phyloP scores from a whole-genome alignment of 2,888 invertebrate genomes.

The Ryuthela nishihirai region DNA sequence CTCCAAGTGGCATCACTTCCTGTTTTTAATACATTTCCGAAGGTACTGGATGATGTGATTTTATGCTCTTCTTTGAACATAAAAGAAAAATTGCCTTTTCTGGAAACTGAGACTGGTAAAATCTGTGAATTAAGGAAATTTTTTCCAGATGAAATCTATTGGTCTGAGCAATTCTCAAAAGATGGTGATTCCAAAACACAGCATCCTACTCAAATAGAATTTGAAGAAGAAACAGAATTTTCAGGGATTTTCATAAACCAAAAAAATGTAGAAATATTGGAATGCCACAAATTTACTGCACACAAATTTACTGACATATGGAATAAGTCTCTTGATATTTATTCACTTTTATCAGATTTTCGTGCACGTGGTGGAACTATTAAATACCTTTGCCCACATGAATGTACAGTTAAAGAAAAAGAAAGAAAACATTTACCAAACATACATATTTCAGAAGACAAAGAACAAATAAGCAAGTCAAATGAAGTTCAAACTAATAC shows the following conservation, averaged over 20 bases:
- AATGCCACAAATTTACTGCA: constrained; percentile 67
- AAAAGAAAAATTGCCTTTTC: constrained; percentile 75
- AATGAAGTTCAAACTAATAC: constrained; percentile 6
- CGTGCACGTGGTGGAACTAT: constrained; percentile 74
- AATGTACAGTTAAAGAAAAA: constrained; percentile 42
- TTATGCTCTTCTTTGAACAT: constrained; percentile 83
- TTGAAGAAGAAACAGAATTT: constrained; percentile 12
- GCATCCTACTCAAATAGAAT: constrained; percentile 21
- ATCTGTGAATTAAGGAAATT: constrained; percentile 67
- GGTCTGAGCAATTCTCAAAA: constrained; percentile 55
- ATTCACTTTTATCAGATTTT: constrained; percentile 74
- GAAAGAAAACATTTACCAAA: constrained; percentile 43
- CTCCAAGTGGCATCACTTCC: constrained; percentile 40
- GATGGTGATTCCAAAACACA: constrained; percentile 28
- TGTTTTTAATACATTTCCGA: constrained; percentile 65
- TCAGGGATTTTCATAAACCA: constrained; percentile 8
- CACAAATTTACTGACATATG: constrained; percentile 63
- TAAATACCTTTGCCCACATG: constrained; percentile 41
- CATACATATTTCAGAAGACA: not conserved
- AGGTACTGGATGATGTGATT: constrained; percentile 67
- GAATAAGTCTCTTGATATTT: constrained; percentile 63
- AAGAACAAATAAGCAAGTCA: not conserved
- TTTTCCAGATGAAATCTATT: constrained; percentile 69
- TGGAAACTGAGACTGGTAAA: constrained; percentile 78
- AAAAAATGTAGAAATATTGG: constrained; percentile 37